A percentile compares a stretch with the other conserved stretches of the same genome.
Conservation (phyloP, 2,888 invertebrate species). For the Ophion obscuratus region DNA sequence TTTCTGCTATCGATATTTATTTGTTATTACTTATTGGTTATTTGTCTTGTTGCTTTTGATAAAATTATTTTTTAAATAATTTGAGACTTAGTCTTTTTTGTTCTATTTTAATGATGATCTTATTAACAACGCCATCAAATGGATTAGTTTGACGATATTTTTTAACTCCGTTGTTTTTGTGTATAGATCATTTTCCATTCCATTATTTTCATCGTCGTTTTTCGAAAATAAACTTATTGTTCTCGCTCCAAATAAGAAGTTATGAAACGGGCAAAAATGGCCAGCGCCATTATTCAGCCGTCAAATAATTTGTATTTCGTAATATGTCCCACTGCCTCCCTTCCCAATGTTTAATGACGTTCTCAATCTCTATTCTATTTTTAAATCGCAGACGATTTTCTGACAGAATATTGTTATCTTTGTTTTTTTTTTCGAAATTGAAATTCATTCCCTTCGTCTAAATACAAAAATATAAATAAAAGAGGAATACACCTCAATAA, state of each 20-base stretch:
- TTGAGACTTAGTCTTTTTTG: too few species aligned
- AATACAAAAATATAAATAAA: background rate
- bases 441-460: background rate
- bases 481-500: too few species aligned
- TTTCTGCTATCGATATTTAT: too few species aligned
- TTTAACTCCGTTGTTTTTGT: background rate
- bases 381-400: background rate
- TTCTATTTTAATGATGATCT: background rate
- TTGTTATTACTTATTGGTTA: too few species aligned
- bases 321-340: background rate
- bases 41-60: too few species aligned
- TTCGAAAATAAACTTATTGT: background rate
- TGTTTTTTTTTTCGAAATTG: background rate
- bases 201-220: background rate
- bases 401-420: background rate
- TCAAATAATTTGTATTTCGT: too few species aligned
- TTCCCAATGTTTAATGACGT: background rate
- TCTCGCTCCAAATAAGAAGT: too few species aligned
- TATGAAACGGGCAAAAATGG: too few species aligned
- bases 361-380: background rate
- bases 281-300: too few species aligned
- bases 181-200: background rate
- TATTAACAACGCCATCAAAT: background rate
- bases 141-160: background rate
- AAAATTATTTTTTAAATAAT: background rate